A percentile compares a stretch with the other conserved stretches of the same genome.
Evolutionary conservation across 2,888 invertebrate genomes (phyloP).

Genomic region (Drosophila phalerata): DNA sequence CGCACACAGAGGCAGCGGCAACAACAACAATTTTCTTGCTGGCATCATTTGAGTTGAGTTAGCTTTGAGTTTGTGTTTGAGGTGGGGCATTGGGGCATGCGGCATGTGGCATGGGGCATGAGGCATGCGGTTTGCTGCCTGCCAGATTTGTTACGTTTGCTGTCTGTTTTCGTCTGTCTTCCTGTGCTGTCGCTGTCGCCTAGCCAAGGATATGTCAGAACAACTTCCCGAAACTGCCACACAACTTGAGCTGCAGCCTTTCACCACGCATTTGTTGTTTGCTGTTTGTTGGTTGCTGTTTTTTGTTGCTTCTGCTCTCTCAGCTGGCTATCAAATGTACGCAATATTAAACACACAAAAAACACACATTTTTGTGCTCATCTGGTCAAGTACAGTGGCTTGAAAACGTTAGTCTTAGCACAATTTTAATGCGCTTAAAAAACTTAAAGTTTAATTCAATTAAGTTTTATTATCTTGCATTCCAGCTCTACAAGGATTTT

Average conservation of each 20-base stretch:
- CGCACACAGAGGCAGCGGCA: slow-evolving; percentile 9
- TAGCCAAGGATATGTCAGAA: slow-evolving; percentile 63
- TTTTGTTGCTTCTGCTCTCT: slow-evolving; percentile 10
- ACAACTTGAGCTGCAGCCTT: slow-evolving; percentile 40
- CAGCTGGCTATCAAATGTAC: slow-evolving; percentile 13
- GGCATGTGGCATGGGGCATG: slow-evolving; percentile 5
- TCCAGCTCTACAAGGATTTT: too few species aligned
- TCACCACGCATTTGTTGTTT: slow-evolving; percentile 45
- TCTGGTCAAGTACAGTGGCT: slow-evolving; percentile 10
- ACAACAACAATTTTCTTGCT: slow-evolving; percentile 48
- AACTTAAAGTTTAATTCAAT: too few species aligned
- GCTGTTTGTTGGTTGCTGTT: background rate
- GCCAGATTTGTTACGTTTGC: slow-evolving; percentile 57
- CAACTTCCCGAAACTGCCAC: slow-evolving; percentile 51
- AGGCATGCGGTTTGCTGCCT: slow-evolving; percentile 19
- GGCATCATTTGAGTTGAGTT: slow-evolving; percentile 22
- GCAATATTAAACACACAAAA: slow-evolving; percentile 18
- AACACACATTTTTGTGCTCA: background rate
- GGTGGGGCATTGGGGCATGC: slow-evolving; percentile 6
- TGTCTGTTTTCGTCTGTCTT: slow-evolving; percentile 39
- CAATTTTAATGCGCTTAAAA: too few species aligned
- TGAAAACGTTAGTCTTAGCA: background rate
- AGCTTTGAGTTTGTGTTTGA: slow-evolving; percentile 1
- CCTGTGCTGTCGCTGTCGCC: slow-evolving; percentile 39
- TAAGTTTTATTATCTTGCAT: too few species aligned